Evolutionary conservation across 2,797 vertebrate species (phyloP).

Genomic region (Chaetodon trifasciatus): DNA sequence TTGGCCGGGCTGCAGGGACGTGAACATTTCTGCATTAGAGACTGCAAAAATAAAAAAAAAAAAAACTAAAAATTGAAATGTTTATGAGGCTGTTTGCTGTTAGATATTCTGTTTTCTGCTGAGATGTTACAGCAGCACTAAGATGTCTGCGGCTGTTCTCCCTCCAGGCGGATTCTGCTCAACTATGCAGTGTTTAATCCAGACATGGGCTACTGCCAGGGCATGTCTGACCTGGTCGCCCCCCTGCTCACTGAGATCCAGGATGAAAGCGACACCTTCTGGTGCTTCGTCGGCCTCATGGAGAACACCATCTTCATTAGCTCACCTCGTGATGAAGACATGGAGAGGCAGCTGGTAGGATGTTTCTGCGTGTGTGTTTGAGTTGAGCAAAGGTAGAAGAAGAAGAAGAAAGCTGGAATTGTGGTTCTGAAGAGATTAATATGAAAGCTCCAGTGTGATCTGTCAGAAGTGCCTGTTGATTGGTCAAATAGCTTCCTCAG

Average conservation of each 20-base stretch:
- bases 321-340: constrained; percentile 96
- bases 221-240: constrained; percentile 99
- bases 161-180: constrained; percentile 92
- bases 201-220: constrained; percentile 95
- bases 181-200: constrained; percentile 97
- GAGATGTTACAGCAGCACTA: constrained; percentile 29
- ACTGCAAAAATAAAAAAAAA: constrained; percentile 9
- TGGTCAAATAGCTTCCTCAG: too few relatives aligned
- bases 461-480: too few relatives aligned
- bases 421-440: neutral
- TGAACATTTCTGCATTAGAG: constrained; percentile 28
- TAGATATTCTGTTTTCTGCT: constrained; percentile 25
- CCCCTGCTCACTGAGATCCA: constrained; percentile 95
- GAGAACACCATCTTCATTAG: constrained; percentile 99
- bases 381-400: neutral
- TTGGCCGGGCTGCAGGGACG: constrained; percentile 35
- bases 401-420: neutral
- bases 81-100: constrained; percentile 28
- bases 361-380: neutral
- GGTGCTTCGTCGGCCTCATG: constrained; percentile 99
- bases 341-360: constrained; percentile 97
- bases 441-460: too few relatives aligned
- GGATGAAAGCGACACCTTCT: constrained; percentile 98
- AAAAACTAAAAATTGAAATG: constrained; percentile 2
- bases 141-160: constrained; percentile 31